Evolutionary conservation across 2,113 vertebrate species (phyloP).

Genomic region (Protobothrops mucrosquamatus): DNA sequence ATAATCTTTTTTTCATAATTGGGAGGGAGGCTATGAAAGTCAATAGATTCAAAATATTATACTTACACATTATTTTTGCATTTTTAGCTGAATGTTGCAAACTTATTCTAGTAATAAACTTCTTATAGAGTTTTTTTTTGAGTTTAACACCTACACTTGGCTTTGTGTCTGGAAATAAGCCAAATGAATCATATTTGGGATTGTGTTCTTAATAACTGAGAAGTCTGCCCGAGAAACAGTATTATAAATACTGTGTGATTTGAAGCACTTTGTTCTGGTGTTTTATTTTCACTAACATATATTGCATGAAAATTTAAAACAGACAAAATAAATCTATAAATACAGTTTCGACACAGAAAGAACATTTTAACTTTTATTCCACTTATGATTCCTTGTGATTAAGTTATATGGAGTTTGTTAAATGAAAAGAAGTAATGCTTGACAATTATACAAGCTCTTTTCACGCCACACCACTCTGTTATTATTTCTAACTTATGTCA

Average conservation of each 20-base stretch:
- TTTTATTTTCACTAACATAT: slow-evolving; percentile 52
- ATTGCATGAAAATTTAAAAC: slow-evolving; percentile 39
- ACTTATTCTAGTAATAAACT: background rate
- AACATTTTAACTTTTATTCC: slow-evolving; percentile 44
- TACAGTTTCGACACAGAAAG: slow-evolving; percentile 36
- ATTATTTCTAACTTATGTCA: slow-evolving; percentile 58
- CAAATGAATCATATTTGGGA: slow-evolving; percentile 39
- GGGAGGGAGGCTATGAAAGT: background rate
- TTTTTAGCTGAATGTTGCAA: background rate
- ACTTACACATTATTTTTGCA: background rate
- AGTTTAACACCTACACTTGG: slow-evolving; percentile 28
- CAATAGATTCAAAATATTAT: slow-evolving; percentile 4
- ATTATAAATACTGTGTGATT: slow-evolving; percentile 46
- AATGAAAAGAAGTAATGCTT: slow-evolving; percentile 53
- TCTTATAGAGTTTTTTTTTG: background rate
- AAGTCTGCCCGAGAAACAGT: slow-evolving; percentile 54
- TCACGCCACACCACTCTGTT: slow-evolving; percentile 39
- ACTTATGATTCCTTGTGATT: slow-evolving; percentile 31
- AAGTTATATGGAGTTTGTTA: slow-evolving; percentile 1
- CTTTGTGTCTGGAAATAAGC: slow-evolving; percentile 46
- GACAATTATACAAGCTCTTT: slow-evolving; percentile 51
- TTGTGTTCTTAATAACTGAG: slow-evolving; percentile 38
- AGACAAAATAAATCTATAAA: slow-evolving; percentile 56
- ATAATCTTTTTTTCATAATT: background rate
- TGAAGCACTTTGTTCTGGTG: slow-evolving; percentile 55